Evolutionary conservation across 2,113 vertebrate species (phyloP), one percentile per base, ranked within the genome.

Genomic region (Labeo catla): DNA sequence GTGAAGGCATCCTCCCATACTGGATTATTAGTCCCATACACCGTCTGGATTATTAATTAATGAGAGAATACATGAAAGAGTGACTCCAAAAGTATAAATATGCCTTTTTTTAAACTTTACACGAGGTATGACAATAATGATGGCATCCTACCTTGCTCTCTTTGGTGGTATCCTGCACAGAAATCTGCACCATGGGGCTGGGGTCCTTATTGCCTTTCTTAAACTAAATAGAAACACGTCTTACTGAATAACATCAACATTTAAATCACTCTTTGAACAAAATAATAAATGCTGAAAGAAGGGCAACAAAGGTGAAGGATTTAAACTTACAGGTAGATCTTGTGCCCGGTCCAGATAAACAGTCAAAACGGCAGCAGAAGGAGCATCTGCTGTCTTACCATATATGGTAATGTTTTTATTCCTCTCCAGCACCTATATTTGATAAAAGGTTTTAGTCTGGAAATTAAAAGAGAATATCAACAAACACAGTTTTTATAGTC

Each of bases 1-100:
- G 96, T 96, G 88, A 98, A 98, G 2, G 97, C 97, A 3, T 96
- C 96, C 50, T 97, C 96, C 97, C 97, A 98, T 19, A 94, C 91
- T 0, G 97, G 97, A 86, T 83, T 89, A 84, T 89, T 95, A 45
- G 93, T 96, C 21, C 91, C 94, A 7, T 95, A 96, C 78, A 95
- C 90, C 2, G 95, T 94, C 97, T 98, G 87, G 28, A 19, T 66
- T 43, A 12, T 36, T 43, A n/a, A 59, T 8, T 43, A n/a, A 36
- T 49, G 4, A 21, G 4, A 1, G 47, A 84, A 65, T 16, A 7
- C 9, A 68, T 43, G 4, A 6, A 52, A 34, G 52, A 68, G n/a
- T 7, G 8, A 52, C 39, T 59, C 13, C 59, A 10, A 68, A 47
- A 16, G 54, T 16, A 21, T 45, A 39, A 36, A 23, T 12, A 84